Evolutionary conservation across 2,888 invertebrate species (phyloP).

Genomic region (Oscheius sp.): DNA sequence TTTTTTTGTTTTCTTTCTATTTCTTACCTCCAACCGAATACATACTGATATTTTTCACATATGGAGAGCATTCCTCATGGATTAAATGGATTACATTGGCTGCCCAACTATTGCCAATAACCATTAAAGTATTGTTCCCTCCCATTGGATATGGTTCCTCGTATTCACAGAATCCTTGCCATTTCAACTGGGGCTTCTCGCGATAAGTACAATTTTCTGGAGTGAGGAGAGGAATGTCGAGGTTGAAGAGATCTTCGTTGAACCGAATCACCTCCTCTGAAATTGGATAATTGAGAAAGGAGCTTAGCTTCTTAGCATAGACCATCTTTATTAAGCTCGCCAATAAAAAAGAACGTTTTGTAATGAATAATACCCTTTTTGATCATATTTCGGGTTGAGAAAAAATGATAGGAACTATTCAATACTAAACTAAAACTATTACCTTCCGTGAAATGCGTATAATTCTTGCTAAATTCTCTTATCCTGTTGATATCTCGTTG

Average conservation of each 20-base stretch:
- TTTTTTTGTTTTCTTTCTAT: neutral
- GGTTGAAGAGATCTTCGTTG: neutral
- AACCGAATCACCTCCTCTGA: constrained; percentile 3
- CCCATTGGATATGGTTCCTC: constrained; percentile 3
- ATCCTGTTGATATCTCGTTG: neutral
- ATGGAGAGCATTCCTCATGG: constrained; percentile 4
- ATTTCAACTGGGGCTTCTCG: neutral
- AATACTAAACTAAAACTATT: too few relatives aligned
- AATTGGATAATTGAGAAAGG: too few relatives aligned
- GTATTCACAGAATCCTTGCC: constrained; percentile 7
- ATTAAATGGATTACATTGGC: neutral
- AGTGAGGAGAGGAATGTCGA: neutral
- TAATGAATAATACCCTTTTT: too few relatives aligned
- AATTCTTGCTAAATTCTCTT: neutral
- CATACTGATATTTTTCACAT: neutral
- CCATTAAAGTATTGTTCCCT: constrained; percentile 16
- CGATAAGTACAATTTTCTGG: neutral
- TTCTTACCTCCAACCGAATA: constrained; percentile 3
- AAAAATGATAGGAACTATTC: too few relatives aligned
- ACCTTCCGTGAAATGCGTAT: neutral
- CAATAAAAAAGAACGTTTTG: too few relatives aligned
- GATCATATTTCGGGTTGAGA: too few relatives aligned
- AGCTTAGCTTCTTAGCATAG: too few relatives aligned
- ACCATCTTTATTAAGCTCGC: too few relatives aligned
- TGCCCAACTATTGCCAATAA: constrained; percentile 20